phyloP scores from a whole-genome alignment of 2,888 invertebrate genomes.

The Rapana venosa region DNA sequence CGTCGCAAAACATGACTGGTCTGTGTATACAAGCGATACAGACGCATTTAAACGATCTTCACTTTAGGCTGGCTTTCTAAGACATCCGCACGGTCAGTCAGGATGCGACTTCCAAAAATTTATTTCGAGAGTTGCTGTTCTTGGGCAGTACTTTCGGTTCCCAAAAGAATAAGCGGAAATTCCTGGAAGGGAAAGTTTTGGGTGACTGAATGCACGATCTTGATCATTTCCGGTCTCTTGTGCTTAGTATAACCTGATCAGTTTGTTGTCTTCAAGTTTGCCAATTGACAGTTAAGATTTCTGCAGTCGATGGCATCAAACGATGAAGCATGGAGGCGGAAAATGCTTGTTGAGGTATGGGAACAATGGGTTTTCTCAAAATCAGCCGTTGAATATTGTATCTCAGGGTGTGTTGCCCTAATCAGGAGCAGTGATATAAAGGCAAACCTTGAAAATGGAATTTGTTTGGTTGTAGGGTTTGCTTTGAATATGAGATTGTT shows the following conservation, averaged over 20 bases:
- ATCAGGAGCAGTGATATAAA: neutral
- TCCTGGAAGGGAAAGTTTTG: neutral
- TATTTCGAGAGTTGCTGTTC: conserved; percentile 4
- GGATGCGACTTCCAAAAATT: neutral
- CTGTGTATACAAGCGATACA: neutral
- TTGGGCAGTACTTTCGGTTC: neutral
- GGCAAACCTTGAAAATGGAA: neutral
- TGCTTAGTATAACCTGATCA: neutral
- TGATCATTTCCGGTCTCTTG: neutral
- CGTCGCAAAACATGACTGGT: neutral
- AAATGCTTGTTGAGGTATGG: neutral
- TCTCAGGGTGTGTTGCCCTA: neutral
- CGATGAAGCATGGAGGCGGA: neutral
- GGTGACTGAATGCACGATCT: neutral
- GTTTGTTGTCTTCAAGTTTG: neutral
- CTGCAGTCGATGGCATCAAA: neutral
- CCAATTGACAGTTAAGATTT: neutral
- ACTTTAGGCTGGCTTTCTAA: neutral
- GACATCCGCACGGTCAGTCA: neutral
- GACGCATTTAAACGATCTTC: neutral
- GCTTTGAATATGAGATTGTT: neutral
- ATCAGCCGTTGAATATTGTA: neutral
- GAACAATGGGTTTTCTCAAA: neutral
- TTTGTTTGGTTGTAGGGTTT: neutral
- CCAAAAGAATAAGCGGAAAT: neutral